Base-by-base conservation (phyloP, 2,888 invertebrate genomes). In the Polyploca ridens region DNA sequence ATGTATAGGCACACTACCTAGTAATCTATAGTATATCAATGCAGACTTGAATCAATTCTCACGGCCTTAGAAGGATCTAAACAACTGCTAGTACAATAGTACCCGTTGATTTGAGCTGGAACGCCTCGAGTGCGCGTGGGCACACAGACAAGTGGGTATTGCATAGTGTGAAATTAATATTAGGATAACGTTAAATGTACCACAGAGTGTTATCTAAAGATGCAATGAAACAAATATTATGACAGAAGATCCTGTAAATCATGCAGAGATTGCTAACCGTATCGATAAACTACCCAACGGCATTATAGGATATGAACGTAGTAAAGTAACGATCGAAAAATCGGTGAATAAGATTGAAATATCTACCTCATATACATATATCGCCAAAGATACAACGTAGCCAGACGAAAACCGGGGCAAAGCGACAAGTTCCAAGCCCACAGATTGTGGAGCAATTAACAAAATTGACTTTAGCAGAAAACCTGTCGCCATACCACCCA, bases 61-160 rank as follows among this genome's bases (percentile, higher is more conserved):
- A 54, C 54, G 54, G 54, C 54, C 54, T 54, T 10, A 54, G 54
- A 54, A 19, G 54, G 19, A 10, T 54, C 54, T 54, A n/a, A 54
- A 54, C 19, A 19, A 7, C 19, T 54, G 16, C 10, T 19, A 54
- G 54, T 54, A 83, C 83, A 86, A 87, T 81, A 74, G 76, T 73
- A 66, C 73, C 76, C 78, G 79, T 82, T 85, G 83, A 83, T 85
- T 79, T 70, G 79, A 79, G 78, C 73, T 72, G 68, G 77, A 54
- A 54, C 76, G 75, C 76, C 74, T 78, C 73, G 71, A 78, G 65
- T 65, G 75, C 70, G 84, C 79, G 86, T 84, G 83, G 84, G 81
- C 75, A 54, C 7, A 54, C 54, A 3, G 16, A 4, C 19, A 54
- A 54, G 54, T 54, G 54, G 54, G 19, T 19, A n/a, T 67, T 65